Base-by-base conservation (phyloP, 2,113 vertebrate genomes). In the Colius striatus region DNA sequence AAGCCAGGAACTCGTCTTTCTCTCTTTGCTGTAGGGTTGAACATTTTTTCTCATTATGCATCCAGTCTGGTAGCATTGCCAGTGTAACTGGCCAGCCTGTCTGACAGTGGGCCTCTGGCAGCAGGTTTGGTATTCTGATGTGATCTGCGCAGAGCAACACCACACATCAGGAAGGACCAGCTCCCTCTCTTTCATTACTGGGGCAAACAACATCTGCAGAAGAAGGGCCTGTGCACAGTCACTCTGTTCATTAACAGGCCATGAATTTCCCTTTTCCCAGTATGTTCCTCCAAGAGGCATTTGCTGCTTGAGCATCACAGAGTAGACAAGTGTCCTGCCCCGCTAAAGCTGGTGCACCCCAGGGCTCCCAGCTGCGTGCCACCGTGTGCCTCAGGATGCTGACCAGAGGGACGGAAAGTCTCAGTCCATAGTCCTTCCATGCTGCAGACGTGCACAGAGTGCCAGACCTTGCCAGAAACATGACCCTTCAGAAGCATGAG, bases 11-110 rank as follows among this genome's bases (percentile, higher is more conserved):
- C 57, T 0, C 1, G 8, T 13, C 58, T 5, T 22, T n/a, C 26
- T 13, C 43, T 41, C 57, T 21, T 22, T 20, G 29, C 41, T 16
- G 1, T 1, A 16, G 17, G 14, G 22, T 2, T 17, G 27, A 54
- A 32, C 0, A 0, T 4, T 34, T 21, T 26, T 16, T 29, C n/a
- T 19, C 25, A 5, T 27, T 4, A 2, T 0, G 0, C 23, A 5
- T 13, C 22, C n/a, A 51, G 4, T 12, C 26, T 5, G 1, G 60
- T 2, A 54, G 53, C 47, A 22, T 72, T 65, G 34, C 67, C 50
- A 4, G 26, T 0, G 5, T 16, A 16, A 12, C 45, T 8, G 25
- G 29, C 34, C 51, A 48, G 15, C 8, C 61, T 19, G 1, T 38
- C 48, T 20, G 34, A 5, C 21, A 43, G 29, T 0, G 5, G 17